phyloP scores from a whole-genome alignment of 2,797 vertebrate genomes.

The Hoplostethus atlanticus region DNA sequence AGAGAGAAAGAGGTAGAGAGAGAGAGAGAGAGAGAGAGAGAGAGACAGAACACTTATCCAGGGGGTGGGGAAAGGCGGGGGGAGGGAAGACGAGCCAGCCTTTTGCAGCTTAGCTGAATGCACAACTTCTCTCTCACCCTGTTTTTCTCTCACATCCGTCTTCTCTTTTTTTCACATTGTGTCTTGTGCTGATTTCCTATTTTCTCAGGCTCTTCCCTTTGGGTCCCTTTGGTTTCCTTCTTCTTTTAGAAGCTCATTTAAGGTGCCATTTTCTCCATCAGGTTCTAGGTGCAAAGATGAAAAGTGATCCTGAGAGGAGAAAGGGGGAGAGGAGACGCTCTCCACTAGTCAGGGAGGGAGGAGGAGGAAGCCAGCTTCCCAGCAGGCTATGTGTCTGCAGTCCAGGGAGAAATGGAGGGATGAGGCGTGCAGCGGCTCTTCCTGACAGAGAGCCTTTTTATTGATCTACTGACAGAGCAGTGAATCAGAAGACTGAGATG shows the following conservation, averaged over 20 bases:
- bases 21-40: slow-evolving; percentile 39
- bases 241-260: slow-evolving; percentile 52
- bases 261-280: slow-evolving; percentile 8
- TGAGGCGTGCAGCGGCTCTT: slow-evolving; percentile 39
- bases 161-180: slow-evolving; percentile 47
- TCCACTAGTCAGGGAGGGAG: slow-evolving; percentile 24
- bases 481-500: slow-evolving; percentile 75
- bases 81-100: slow-evolving; percentile 53
- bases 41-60: slow-evolving; percentile 64
- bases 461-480: slow-evolving; percentile 78
- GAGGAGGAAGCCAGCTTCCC: slow-evolving; percentile 52
- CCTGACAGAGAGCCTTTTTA: slow-evolving; percentile 75
- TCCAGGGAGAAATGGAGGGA: slow-evolving; percentile 34
- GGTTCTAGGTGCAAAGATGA: slow-evolving; percentile 49
- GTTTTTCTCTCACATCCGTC: slow-evolving; percentile 28
- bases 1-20: slow-evolving; percentile 59
- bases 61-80: slow-evolving; percentile 65
- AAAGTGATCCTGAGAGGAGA: slow-evolving; percentile 46
- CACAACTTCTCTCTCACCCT: slow-evolving; percentile 72
- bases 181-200: slow-evolving; percentile 60
- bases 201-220: slow-evolving; percentile 53
- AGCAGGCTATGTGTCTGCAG: slow-evolving; percentile 64
- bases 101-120: slow-evolving; percentile 80
- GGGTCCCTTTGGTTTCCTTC: slow-evolving; percentile 25
- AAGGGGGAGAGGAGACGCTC: slow-evolving; percentile 24